Evolutionary conservation across 2,113 vertebrate genomes (phyloP), one percentile per base, ranked within the genome.

Genomic region (Benitochromis conjunctus): DNA sequence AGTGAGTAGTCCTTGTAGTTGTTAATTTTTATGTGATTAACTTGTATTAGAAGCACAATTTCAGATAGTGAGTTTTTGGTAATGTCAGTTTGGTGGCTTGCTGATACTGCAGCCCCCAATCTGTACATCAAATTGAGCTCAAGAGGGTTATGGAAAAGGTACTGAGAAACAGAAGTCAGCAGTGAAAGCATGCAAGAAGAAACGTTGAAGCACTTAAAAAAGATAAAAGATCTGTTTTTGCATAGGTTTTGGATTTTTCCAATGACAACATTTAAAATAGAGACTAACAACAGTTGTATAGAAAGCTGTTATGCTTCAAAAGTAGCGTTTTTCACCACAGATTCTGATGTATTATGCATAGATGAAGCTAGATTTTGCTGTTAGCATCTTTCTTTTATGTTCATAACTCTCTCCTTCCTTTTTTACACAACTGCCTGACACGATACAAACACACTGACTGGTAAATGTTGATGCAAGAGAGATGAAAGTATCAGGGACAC

Each of bases 51-150:
- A 48, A 88, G 84, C 87, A 55, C 56, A 86, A 83, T 88, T 85
- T 86, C 60, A 80, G 60, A 88, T 84, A 69, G 81, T 87, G 88
- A 77, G 69, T 80, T 92, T 92, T 83, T 89, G 81, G 88, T 90
- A 77, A 86, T 86, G 87, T 77, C 66, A 89, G 46, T 82, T 91
- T 77, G 64, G 41, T 81, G 41, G 79, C 80, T 85, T n/a, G 79
- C 81, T 89, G 85, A 91, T 85, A 38, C 83, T 82, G 93, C 80
- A 84, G 29, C 34, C 56, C 26, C 58, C 64, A 62, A 83, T 87
- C 84, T 86, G 53, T 46, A 81, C 64, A 71, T 86, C 62, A 85
- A 84, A 92, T 86, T 88, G 77, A 71, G 80, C 71, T 79, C 80
- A 36, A 2, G 60, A 82, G 80, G 76, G 51, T 71, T 78, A 43